Conservation (phyloP, 2,888 invertebrate species). For the Rugalucina vietnamica region DNA sequence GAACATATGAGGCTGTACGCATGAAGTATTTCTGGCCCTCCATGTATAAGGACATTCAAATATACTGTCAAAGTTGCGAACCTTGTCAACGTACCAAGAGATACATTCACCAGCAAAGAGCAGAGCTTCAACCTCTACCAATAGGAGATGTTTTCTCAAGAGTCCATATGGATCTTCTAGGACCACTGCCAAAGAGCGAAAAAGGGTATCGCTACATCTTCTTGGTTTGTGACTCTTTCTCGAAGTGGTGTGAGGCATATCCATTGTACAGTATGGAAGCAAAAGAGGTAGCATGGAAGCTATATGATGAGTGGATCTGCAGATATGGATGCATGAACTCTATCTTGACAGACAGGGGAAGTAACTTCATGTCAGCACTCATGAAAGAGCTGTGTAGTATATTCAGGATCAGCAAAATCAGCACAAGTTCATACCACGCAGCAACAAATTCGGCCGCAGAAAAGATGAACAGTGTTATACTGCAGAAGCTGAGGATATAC, state of each 20-base stretch:
- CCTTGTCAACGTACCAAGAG: conserved; percentile 22
- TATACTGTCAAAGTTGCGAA: conserved; percentile 22
- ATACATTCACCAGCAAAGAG: conserved; percentile 1
- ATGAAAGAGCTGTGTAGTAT: conserved; percentile 41
- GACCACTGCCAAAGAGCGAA: conserved; percentile 37
- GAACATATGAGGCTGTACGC: conserved; percentile 28
- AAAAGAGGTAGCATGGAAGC: conserved; percentile 29
- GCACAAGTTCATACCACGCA: conserved; percentile 36
- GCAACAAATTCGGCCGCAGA: conserved; percentile 32
- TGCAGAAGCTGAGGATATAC: conserved; percentile 20
- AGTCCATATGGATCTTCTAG: conserved; percentile 52
- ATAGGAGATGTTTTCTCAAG: conserved; percentile 33
- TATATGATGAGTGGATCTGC: conserved; percentile 48
- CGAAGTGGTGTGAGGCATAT: conserved; percentile 57
- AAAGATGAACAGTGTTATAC: conserved; percentile 29
- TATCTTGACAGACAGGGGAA: conserved; percentile 52
- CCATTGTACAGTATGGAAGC: conserved; percentile 50
- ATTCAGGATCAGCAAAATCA: conserved; percentile 25
- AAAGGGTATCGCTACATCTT: conserved; percentile 50
- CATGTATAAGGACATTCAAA: conserved; percentile 29
- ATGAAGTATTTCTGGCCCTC: conserved; percentile 28
- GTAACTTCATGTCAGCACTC: conserved; percentile 44
- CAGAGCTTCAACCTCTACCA: conserved; percentile 41
- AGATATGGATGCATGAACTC: conserved; percentile 33
- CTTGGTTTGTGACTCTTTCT: conserved; percentile 49